These are phyloP conservation scores for Oligia latruncula DNA, from an alignment of 2,888 invertebrate genomes.

Conservation along the genomic window DNA sequence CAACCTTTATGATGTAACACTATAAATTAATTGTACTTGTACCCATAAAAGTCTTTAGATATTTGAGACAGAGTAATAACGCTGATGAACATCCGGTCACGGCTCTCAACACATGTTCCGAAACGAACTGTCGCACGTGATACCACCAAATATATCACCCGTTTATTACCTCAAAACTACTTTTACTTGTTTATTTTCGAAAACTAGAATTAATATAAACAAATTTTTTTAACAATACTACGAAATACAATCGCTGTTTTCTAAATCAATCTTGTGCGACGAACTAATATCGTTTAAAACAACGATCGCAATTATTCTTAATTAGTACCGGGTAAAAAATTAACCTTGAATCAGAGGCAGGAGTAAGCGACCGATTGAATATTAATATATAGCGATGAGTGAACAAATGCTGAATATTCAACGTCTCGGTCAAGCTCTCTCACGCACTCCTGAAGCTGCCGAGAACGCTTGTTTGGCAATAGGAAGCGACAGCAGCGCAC, in stretches of 20 bases:
- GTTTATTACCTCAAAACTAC: background rate
- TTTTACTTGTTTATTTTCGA: constrained; percentile 4
- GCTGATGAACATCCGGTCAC: constrained; percentile 60
- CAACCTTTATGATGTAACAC: constrained; percentile 30
- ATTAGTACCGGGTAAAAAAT: constrained; percentile 79
- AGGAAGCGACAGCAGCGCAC: constrained; percentile 50
- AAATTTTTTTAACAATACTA: constrained; percentile 9
- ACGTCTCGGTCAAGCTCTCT: constrained; percentile 82
- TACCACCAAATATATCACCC: constrained; percentile 45
- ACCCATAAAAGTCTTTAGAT: constrained; percentile 24
- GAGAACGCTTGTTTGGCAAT: constrained; percentile 61
- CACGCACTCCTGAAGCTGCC: constrained; percentile 73
- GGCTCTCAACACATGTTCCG: constrained; percentile 41
- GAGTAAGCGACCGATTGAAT: constrained; percentile 85
- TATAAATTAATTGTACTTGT: constrained; percentile 26
- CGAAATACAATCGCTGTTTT: constrained; percentile 40
- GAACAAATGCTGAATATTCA: constrained; percentile 85
- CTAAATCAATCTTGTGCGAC: constrained; percentile 60
- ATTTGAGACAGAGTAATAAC: constrained; percentile 50
- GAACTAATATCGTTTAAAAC: constrained; percentile 64
- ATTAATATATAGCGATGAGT: constrained; percentile 81
- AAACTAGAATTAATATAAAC: background rate
- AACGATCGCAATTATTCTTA: constrained; percentile 75
- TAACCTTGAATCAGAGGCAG: constrained; percentile 83
- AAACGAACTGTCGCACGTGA: constrained; percentile 43